A percentile compares a stretch with the other conserved stretches of the same genome.
phyloP scores from a whole-genome alignment of 2,113 vertebrate species.

The Eptesicus fuscus region DNA sequence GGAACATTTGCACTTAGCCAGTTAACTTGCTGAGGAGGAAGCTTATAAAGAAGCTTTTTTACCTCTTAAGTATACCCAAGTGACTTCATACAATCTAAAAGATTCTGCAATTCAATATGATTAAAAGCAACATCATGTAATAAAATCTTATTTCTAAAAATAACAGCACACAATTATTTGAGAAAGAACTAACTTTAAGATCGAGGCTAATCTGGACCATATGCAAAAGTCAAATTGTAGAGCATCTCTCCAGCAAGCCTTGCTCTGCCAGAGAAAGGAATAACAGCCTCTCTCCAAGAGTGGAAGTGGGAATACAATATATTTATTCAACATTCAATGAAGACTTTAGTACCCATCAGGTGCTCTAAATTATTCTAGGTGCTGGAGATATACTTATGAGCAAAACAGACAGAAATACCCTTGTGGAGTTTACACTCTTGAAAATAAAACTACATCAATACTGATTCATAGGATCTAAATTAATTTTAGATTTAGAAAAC shows the following conservation, averaged over 20 bases:
- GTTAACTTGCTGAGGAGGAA: conserved; percentile 51
- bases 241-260: neutral
- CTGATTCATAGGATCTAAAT: neutral
- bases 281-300: neutral
- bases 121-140: conserved; percentile 40
- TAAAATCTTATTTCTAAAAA: conserved; percentile 49
- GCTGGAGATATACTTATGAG: neutral
- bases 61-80: neutral
- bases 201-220: neutral
- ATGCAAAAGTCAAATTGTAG: neutral
- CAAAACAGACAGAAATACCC: neutral
- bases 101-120: conserved; percentile 30
- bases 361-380: neutral
- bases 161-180: neutral
- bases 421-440: neutral
- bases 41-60: conserved; percentile 48
- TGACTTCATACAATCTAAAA: conserved; percentile 41
- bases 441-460: neutral
- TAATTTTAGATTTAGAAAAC: conserved; percentile 15
- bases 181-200: conserved; percentile 31
- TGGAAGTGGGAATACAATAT: neutral
- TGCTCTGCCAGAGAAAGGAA: neutral
- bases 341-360: neutral
- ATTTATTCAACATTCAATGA: neutral
- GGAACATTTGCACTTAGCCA: conserved; percentile 55